Conservation (phyloP, 2,888 invertebrate genomes). For the Pinctada fucata region DNA sequence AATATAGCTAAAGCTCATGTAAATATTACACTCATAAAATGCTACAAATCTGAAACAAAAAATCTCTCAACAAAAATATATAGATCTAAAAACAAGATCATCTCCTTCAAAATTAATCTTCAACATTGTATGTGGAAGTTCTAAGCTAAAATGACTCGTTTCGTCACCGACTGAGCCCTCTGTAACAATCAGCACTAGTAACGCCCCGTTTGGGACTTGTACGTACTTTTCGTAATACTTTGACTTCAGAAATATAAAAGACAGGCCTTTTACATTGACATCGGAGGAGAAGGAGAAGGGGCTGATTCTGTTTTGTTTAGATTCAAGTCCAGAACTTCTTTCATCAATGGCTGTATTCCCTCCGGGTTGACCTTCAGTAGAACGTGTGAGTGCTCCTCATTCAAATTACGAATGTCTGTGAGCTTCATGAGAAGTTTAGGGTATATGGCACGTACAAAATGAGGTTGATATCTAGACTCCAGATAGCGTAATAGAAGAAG, state of each 20-base stretch:
- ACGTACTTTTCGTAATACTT: no score
- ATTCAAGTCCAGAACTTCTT: constrained; percentile 94
- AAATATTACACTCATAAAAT: neutral
- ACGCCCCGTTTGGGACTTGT: no score
- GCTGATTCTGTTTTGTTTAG: constrained; percentile 49
- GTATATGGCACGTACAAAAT: constrained; percentile 70
- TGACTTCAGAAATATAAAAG: no score
- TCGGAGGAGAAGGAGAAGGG: neutral
- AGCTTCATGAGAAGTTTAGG: constrained; percentile 89
- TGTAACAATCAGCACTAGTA: no score
- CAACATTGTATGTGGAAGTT: no score
- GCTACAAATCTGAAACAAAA: neutral
- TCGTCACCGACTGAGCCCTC: no score
- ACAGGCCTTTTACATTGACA: no score
- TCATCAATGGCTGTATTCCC: constrained; percentile 92
- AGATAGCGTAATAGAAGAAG: constrained; percentile 73
- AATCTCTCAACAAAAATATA: neutral
- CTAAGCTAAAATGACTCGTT: no score
- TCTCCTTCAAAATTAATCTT: neutral
- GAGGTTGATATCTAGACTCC: constrained; percentile 70
- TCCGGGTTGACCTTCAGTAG: constrained; percentile 95
- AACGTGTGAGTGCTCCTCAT: constrained; percentile 93
- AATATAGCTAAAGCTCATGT: neutral
- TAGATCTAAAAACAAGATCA: neutral
- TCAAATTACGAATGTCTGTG: constrained; percentile 91